Base-by-base conservation (phyloP, 2,113 vertebrate genomes). In the Hippocampus mohnikei region DNA sequence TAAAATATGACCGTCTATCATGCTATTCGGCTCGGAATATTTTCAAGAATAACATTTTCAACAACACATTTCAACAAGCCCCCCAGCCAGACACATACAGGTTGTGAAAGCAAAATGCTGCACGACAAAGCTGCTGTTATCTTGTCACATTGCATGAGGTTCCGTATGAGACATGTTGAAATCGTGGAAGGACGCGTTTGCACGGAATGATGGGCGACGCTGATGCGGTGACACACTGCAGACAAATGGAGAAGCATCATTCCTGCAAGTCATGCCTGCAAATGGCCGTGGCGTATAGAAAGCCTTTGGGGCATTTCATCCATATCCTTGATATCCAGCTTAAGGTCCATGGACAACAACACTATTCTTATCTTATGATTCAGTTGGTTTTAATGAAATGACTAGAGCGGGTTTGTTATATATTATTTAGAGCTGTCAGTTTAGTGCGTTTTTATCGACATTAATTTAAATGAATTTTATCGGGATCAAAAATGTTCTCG, bases 101-200 rank as follows among this genome's bases (percentile, higher is more conserved):
- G 29, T 21, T 18, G 0, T 61, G 2, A 10, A 23, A 50, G 52
- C 44, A 71, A 52, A 58, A 75, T 50, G 67, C 48, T 68, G 42
- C 3, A 66, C 55, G 70, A 41, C 59, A 40, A 71, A 72, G 29
- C 65, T 50, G 25, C 37, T 29, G 66, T 29, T 20, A 29, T 69
- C 48, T 59, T 72, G 25, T 61, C 61, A 76, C 53, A 62, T 70
- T 61, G 0, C 9, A 44, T 58, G 50, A 66, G 41, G 67, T 79
- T 42, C 67, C 53, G 72, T 21, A 40, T 58, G 59, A 65, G 46
- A 65, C 18, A 63, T 50, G 61, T 65, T 56, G 73, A 76, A 84
- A 72, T 84, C 67, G 73, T 78, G 71, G 67, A 66, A 84, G 85
- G 86, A 83, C 67, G 83, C 81, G 84, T 86, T 84, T 83, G 77